Evolutionary conservation across 2,113 vertebrate species (phyloP).

Genomic region (Myotis lucifugus): DNA sequence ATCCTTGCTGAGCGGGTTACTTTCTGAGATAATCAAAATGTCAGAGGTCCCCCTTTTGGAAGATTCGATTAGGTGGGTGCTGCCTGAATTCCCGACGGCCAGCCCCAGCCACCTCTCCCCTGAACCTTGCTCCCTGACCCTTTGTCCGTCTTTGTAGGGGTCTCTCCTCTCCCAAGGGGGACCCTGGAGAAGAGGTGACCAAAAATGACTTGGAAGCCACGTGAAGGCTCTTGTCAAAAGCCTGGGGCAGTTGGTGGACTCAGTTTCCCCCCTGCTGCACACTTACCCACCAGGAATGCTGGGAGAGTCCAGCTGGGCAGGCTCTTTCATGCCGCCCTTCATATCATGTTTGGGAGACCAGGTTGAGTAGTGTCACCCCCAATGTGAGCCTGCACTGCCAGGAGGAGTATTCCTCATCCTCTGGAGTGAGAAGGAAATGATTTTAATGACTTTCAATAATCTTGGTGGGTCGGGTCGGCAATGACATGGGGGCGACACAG

Average conservation of each 20-base stretch:
- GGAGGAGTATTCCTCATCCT: neutral
- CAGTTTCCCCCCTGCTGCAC: neutral
- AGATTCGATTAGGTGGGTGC: neutral
- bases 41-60: constrained; percentile 41
- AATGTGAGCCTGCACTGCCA: neutral
- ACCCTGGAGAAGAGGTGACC: neutral
- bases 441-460: neutral
- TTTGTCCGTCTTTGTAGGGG: neutral
- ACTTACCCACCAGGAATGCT: neutral
- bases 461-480: neutral
- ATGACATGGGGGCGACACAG: fast-evolving
- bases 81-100: neutral
- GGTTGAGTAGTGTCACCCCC: neutral
- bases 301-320: neutral
- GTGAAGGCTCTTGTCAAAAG: neutral
- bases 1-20: constrained; percentile 46
- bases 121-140: neutral
- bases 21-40: constrained; percentile 55
- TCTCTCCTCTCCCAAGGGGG: neutral
- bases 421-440: neutral
- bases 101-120: neutral
- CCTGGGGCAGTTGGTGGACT: neutral
- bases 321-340: neutral
- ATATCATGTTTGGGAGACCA: neutral
- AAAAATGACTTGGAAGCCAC: neutral